Conservation (phyloP, 2,797 vertebrate genomes). For the Atherinosoma microstoma region DNA sequence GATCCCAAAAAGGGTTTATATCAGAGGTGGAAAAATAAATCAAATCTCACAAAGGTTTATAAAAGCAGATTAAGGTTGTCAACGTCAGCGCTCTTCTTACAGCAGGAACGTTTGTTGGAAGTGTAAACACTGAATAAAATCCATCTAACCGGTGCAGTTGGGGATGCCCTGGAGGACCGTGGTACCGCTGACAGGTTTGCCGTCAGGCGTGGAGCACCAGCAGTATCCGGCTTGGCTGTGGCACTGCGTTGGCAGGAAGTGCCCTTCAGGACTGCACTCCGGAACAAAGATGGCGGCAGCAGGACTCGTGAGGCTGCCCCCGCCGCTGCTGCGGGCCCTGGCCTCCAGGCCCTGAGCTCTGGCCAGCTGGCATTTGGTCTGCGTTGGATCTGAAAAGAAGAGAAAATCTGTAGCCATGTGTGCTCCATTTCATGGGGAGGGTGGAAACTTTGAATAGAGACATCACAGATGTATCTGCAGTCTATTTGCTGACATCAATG, state of each 20-base stretch:
- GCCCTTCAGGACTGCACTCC: constrained; percentile 67
- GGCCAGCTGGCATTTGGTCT: constrained; percentile 75
- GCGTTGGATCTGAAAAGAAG: constrained; percentile 47
- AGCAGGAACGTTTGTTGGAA: not conserved
- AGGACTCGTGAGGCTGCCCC: constrained; percentile 1
- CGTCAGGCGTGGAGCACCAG: constrained; percentile 78
- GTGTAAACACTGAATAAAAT: not conserved
- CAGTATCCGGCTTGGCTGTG: constrained; percentile 79
- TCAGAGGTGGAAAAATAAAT: not conserved
- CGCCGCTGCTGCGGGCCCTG: constrained; percentile 11
- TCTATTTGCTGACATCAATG: no score
- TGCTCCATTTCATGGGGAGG: not conserved
- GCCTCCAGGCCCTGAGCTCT: constrained; percentile 63
- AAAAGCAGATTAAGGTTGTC: not conserved
- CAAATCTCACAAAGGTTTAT: not conserved
- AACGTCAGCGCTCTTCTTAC: not conserved
- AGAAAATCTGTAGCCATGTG: not conserved
- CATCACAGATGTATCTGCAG: no score
- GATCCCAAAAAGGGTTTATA: not conserved
- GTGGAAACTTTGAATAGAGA: no score
- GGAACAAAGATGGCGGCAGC: constrained; percentile 63
- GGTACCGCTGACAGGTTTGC: constrained; percentile 76
- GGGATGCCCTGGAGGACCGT: constrained; percentile 66
- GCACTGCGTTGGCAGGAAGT: constrained; percentile 76
- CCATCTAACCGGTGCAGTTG: constrained; percentile 72